These are phyloP conservation scores for Helicoverpa armigera DNA, from an alignment of 1,140 invertebrate genomes.

Conservation along the genomic window DNA sequence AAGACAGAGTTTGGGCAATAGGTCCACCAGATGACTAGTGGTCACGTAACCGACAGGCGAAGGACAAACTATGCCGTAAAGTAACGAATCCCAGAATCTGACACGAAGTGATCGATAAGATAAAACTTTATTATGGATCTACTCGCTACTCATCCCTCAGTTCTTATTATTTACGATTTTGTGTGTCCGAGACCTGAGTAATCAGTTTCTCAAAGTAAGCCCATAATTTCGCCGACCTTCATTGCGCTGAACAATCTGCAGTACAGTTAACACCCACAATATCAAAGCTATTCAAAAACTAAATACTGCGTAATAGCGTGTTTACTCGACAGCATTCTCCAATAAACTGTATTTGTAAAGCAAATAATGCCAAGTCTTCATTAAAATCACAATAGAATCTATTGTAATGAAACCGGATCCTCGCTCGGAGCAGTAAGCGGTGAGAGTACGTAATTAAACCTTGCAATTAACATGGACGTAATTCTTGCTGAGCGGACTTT, in stretches of 20 bases:
- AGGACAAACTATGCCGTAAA: slow-evolving; percentile 24
- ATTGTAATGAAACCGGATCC: slow-evolving; percentile 49
- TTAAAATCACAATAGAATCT: slow-evolving; percentile 51
- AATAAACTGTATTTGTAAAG: slow-evolving; percentile 35
- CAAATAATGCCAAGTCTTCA: slow-evolving; percentile 48
- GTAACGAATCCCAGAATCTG: slow-evolving; percentile 30
- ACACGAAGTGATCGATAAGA: slow-evolving; percentile 23
- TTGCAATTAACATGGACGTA: slow-evolving; percentile 54
- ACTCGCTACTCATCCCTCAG: background rate
- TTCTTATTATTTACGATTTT: background rate
- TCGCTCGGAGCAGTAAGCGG: slow-evolving; percentile 31
- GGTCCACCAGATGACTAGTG: slow-evolving; percentile 33
- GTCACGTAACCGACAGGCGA: slow-evolving; percentile 41
- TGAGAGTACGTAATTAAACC: slow-evolving; percentile 52
- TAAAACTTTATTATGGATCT: slow-evolving; percentile 14
- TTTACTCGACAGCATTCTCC: slow-evolving; percentile 5
- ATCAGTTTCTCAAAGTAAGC: background rate
- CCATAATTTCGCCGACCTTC: background rate
- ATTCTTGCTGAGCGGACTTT: slow-evolving; percentile 35
- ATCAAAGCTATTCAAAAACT: background rate
- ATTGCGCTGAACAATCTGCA: background rate
- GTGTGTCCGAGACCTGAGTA: background rate
- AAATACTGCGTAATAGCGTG: background rate
- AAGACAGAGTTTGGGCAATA: slow-evolving; percentile 4
- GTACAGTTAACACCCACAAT: background rate